These are phyloP conservation scores for Acanthochromis polyacanthus DNA, from an alignment of 2,113 vertebrate species.

Conservation along the genomic window DNA sequence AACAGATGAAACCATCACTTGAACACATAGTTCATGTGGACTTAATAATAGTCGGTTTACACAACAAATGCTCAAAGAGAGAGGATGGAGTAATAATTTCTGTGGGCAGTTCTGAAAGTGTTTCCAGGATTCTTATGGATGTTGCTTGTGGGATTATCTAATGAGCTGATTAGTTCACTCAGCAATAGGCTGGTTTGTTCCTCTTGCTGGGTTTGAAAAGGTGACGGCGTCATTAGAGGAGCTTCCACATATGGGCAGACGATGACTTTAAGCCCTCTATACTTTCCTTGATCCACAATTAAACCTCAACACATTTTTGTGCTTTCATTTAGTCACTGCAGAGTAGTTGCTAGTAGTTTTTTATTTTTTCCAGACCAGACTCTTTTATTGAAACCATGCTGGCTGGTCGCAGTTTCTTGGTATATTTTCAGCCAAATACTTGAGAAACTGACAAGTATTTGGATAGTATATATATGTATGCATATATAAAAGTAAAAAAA, in stretches of 20 bases:
- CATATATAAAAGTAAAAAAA: no score
- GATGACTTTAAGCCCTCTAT: background rate
- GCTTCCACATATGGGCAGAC: background rate
- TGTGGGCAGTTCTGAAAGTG: conserved; percentile 28
- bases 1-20: conserved; percentile 45
- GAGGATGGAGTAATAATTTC: conserved; percentile 5
- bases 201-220: conserved; percentile 1
- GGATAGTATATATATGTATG: no score
- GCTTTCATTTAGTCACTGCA: no score
- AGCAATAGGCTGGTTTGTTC: conserved; percentile 48
- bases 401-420: no score
- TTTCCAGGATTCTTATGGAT: conserved; percentile 40
- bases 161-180: conserved; percentile 37
- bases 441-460: no score
- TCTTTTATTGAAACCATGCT: no score
- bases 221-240: conserved; percentile 3
- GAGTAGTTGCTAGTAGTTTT: no score
- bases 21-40: conserved; percentile 23
- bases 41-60: conserved; percentile 7
- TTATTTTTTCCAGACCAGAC: no score
- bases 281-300: background rate
- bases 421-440: no score
- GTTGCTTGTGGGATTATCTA: conserved; percentile 34
- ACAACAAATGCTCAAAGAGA: conserved; percentile 5
- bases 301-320: background rate